Evolutionary conservation across 2,113 vertebrate genomes (phyloP), one percentile per base, ranked within the genome.

Genomic region (Cavia aperea): DNA sequence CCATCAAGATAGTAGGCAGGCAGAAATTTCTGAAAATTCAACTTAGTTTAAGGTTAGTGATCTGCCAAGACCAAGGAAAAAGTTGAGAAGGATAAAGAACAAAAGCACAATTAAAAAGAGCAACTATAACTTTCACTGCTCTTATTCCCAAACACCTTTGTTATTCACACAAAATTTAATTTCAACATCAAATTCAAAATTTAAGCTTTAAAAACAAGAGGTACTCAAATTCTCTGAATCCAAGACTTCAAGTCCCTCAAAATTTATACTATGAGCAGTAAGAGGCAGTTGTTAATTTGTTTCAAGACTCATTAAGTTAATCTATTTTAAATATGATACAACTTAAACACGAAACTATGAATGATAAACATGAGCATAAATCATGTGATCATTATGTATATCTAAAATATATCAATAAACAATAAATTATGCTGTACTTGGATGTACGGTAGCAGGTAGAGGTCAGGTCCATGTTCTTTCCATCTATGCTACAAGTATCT

Each of bases 251-350:
- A 86, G 62, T 87, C 51, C 82, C 51, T 85, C 94, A 15, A 78
- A 18, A 73, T 0, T 14, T 91, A 49, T 84, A 94, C 92, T 87
- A 82, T 97, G 88, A 95, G 95, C 96, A 96, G 83, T 91, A 97
- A 97, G 95, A 97, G 97, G 97, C 95, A 97, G 86, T 93, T 81
- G 95, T 54, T 51, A 51, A 51, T 51, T 93, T 94, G 19, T 11
- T 95, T 86, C 49, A 62, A 16, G 21, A 93, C 78, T 91, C 49
- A 43, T 43, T 15, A 91, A 84, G 19, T 39, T 73, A 82, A 77
- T 33, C 46, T 39, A 93, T 56, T 87, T 70, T 60, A 72, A 95
- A 78, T 58, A 81, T 56, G 49, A 14, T 43, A 89, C 46, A 92
- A 70, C 29, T 70, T 70, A 89, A 94, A 91, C 87, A 77, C 46